Evolutionary conservation across 2,113 vertebrate genomes (phyloP).

Genomic region (Lutjanus erythropterus): DNA sequence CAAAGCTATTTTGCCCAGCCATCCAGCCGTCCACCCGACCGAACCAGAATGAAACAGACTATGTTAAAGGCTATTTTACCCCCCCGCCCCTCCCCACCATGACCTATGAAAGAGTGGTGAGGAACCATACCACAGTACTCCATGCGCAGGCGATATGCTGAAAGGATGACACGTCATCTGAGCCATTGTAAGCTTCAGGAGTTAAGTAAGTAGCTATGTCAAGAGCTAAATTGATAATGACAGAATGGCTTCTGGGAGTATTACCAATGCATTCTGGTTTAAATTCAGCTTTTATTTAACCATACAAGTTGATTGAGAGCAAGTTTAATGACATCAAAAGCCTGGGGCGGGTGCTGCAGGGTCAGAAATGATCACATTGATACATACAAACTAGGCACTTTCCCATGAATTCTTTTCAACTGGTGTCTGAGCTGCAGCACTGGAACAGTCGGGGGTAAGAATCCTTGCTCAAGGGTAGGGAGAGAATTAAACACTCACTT

Average conservation of each 20-base stretch:
- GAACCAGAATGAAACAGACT: conserved; percentile 57
- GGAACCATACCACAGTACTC: conserved; percentile 13
- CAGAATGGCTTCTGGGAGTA: conserved; percentile 19
- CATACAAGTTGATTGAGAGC: background rate
- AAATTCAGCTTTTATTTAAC: conserved; percentile 30
- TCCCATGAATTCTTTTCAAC: conserved; percentile 4
- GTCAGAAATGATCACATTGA: background rate
- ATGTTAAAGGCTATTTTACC: conserved; percentile 55
- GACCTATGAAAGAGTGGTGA: conserved; percentile 54
- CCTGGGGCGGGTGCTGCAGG: conserved; percentile 4
- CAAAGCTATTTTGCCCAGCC: conserved; percentile 78
- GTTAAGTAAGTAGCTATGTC: conserved; percentile 32
- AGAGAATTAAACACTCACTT: conserved; percentile 39
- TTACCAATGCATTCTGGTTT: conserved; percentile 11
- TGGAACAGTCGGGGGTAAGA: background rate
- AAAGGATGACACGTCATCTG: conserved; percentile 32
- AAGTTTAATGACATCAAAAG: conserved; percentile 31
- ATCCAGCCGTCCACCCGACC: conserved; percentile 57
- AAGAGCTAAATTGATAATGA: conserved; percentile 44
- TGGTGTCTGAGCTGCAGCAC: background rate
- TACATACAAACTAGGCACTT: conserved; percentile 1
- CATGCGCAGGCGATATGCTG: conserved; percentile 20
- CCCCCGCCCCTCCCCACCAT: conserved; percentile 26
- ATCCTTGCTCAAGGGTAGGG: conserved; percentile 41
- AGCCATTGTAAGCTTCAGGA: conserved; percentile 20